Base-by-base conservation (phyloP, 2,888 invertebrate species). In the Pyrgus malvae region DNA sequence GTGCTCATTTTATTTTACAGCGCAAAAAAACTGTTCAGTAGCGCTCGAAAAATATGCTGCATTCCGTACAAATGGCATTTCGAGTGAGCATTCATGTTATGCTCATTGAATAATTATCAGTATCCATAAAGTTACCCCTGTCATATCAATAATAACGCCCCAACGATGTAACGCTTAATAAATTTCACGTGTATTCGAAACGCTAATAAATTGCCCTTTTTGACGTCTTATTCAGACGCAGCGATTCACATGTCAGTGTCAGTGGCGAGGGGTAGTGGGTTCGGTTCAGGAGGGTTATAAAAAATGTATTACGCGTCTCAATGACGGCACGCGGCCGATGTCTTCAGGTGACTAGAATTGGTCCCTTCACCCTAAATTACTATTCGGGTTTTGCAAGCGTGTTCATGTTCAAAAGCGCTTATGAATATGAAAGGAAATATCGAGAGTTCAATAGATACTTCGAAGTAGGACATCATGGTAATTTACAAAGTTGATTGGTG, bases 121-220 rank as follows among this genome's bases (percentile, higher is more conserved):
- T 69, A 69, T 68, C 70, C 69, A 73, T 69, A 67, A 69, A 66
- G 62, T 65, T 70, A 75, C 75, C 80, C 72, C 70, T 73, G 72
- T 67, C 68, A 69, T 67, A 40, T 31, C 53, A 54, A 54, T 54
- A 51, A 37, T 68, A 69, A 70, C 70, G 63, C 80, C 80, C 83
- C 75, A 77, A 78, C 81, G 80, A 80, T 83, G 80, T 80, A 80
- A 80, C 82, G 86, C 78, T 81, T 82, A 83, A 84, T 83, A 84
- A 81, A 86, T 80, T 80, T 75, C 83, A 77, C 74, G 74, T 78
- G 75, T 78, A 76, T 70, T 69, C 67, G 68, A 69, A 75, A 73
- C 78, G 74, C 74, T 68, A 79, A 76, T 76, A 78, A 80, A 83
- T 86, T 88, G 87, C 77, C 84, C 88, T 87, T 87, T 88, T 88